Evolutionary conservation across 2,888 invertebrate species (phyloP).

Genomic region (Calameuta filiformis): DNA sequence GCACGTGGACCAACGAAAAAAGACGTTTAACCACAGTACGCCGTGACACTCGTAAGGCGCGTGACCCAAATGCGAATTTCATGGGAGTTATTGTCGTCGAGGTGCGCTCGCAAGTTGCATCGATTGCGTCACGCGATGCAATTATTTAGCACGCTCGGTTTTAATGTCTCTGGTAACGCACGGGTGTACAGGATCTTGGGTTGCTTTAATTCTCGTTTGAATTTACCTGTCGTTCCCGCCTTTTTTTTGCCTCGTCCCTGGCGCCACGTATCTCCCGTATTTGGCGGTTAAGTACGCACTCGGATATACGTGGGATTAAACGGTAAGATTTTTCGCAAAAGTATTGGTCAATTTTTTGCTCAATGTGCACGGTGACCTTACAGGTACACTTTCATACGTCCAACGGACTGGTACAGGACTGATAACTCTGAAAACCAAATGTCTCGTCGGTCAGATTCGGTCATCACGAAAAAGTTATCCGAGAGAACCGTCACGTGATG

Average conservation of each 20-base stretch:
- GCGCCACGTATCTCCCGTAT: neutral
- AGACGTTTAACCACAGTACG: neutral
- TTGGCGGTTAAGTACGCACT: neutral
- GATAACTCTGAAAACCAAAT: too few species aligned
- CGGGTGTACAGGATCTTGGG: neutral
- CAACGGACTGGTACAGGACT: too few species aligned
- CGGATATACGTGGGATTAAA: neutral
- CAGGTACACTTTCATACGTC: too few species aligned
- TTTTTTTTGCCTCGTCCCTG: neutral
- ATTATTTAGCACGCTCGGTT: conserved; percentile 47
- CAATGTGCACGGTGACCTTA: neutral
- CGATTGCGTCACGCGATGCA: conserved; percentile 50
- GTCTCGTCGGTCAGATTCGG: too few species aligned
- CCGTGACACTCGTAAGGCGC: conserved; percentile 23
- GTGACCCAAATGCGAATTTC: conserved; percentile 56
- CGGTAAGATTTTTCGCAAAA: neutral
- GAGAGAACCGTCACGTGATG: too few species aligned
- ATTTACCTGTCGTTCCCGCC: neutral
- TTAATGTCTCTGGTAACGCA: neutral
- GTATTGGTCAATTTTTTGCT: neutral
- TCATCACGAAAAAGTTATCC: too few species aligned
- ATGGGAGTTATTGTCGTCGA: conserved; percentile 48
- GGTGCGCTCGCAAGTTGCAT: conserved; percentile 45
- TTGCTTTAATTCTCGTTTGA: neutral
- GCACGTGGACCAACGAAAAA: neutral